Conservation (phyloP, 2,888 invertebrate genomes). For the Dysmachus trigonus region DNA sequence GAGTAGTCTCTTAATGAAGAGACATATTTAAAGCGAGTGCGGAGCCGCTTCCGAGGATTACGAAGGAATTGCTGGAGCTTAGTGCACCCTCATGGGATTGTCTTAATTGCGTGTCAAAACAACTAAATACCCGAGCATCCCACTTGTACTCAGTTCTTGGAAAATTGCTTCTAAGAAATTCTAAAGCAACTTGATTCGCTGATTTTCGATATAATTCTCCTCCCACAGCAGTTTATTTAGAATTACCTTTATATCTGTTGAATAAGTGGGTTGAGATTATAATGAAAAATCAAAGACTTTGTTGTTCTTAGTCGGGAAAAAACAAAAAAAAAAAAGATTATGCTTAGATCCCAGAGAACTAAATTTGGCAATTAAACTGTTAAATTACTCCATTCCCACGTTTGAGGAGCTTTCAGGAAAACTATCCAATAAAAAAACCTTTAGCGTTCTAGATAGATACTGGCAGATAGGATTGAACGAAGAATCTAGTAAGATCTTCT, state of each 20-base stretch:
- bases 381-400: no score
- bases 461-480: no score
- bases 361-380: no score
- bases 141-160: not conserved
- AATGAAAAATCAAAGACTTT: not conserved
- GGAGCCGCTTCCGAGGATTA: not conserved
- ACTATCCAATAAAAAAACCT: no score
- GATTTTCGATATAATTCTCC: not conserved
- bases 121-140: not conserved
- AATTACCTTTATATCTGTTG: not conserved
- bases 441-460: no score
- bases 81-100: not conserved
- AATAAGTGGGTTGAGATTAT: not conserved
- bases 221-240: not conserved
- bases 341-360: no score
- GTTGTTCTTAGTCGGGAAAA: not conserved
- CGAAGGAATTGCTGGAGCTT: not conserved
- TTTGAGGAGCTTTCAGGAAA: no score
- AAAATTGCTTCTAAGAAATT: not conserved
- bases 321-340: no score
- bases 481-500: no score
- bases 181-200: not conserved
- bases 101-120: constrained; percentile 20
- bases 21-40: not conserved
- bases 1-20: constrained; percentile 3